Conservation (phyloP, 2,888 invertebrate species). For the Fabriciana adippe region DNA sequence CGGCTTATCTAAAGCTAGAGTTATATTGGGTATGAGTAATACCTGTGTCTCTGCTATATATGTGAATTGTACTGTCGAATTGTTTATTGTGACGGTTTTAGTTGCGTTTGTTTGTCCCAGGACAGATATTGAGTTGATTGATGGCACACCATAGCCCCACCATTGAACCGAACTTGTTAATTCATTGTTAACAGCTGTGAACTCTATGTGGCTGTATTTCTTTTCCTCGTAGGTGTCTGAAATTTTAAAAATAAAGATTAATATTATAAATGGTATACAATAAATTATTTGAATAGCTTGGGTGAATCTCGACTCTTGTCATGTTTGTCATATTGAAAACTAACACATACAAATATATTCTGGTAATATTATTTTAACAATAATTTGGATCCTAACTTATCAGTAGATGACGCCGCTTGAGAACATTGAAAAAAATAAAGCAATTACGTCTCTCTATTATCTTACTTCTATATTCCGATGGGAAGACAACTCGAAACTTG, state of each 20-base stretch:
- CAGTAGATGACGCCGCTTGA: no score
- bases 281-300: not conserved
- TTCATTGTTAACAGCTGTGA: conserved; percentile 59
- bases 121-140: conserved; percentile 58
- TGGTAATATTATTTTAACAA: no score
- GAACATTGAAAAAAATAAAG: no score
- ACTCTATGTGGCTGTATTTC: conserved; percentile 80
- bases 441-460: no score
- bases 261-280: not conserved
- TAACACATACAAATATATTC: no score
- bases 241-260: conserved; percentile 40
- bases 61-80: conserved; percentile 51
- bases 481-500: no score
- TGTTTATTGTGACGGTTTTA: conserved; percentile 57
- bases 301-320: not conserved
- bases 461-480: no score
- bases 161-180: conserved; percentile 59
- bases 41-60: conserved; percentile 54
- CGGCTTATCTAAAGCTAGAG: conserved; percentile 62
- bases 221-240: conserved; percentile 83
- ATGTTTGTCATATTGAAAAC: no score
- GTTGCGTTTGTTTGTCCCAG: conserved; percentile 53
- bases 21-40: conserved; percentile 55
- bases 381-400: no score
- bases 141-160: conserved; percentile 77